A percentile compares a stretch with the other conserved stretches of the same genome.
Evolutionary conservation across 2,113 vertebrate species (phyloP).

Genomic region (Hymenochirus boettgeri): DNA sequence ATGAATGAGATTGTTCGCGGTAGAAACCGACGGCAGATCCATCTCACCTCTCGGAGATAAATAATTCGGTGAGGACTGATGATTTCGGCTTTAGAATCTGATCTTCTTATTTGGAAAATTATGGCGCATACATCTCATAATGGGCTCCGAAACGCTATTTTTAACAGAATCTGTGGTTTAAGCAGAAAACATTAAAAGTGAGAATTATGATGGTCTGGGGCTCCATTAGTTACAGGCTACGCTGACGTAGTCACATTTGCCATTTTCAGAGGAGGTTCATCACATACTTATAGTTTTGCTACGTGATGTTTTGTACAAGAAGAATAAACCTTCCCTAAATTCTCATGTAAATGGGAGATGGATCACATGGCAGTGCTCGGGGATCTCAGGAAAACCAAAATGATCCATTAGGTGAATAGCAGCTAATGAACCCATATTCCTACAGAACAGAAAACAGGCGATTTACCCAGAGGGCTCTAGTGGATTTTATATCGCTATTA

Average conservation of each 20-base stretch:
- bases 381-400: too few relatives aligned
- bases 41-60: slow-evolving; percentile 63
- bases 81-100: slow-evolving; percentile 58
- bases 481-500: too few relatives aligned
- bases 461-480: too few relatives aligned
- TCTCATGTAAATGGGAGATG: too few relatives aligned
- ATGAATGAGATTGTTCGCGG: slow-evolving; percentile 64
- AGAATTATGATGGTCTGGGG: slow-evolving; percentile 51
- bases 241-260: slow-evolving; percentile 48
- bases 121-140: slow-evolving; percentile 60
- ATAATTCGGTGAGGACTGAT: slow-evolving; percentile 60
- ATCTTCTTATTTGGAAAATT: slow-evolving; percentile 65
- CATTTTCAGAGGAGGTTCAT: slow-evolving; percentile 2
- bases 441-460: too few relatives aligned
- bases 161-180: slow-evolving; percentile 66
- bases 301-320: too few relatives aligned
- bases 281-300: too few relatives aligned
- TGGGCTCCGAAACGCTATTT: slow-evolving; percentile 64
- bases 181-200: slow-evolving; percentile 61
- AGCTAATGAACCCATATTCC: too few relatives aligned
- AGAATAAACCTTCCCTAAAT: too few relatives aligned
- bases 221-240: slow-evolving; percentile 49
- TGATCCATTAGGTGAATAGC: too few relatives aligned
- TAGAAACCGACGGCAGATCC: slow-evolving; percentile 62
- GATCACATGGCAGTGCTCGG: too few relatives aligned